These are phyloP conservation scores for Takifugu bimaculatus DNA, from an alignment of 2,113 vertebrate species.

Conservation along the genomic window DNA sequence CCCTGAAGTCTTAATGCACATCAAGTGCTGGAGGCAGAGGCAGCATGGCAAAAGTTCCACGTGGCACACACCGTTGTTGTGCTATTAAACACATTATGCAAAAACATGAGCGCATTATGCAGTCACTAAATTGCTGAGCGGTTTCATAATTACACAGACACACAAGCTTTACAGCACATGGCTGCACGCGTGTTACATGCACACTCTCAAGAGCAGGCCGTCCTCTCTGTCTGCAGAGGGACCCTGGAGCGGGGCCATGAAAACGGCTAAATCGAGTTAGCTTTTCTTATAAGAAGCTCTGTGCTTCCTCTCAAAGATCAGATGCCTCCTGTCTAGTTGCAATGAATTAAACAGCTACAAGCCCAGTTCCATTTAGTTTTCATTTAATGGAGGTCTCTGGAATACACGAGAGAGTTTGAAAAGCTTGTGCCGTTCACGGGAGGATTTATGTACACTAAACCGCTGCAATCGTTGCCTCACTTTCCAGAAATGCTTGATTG, in stretches of 20 bases:
- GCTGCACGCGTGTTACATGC: not conserved
- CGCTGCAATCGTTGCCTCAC: not conserved
- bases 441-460: too few relatives aligned
- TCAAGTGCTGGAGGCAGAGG: not conserved
- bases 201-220: not conserved
- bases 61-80: not conserved
- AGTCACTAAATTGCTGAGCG: constrained; percentile 21
- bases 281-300: too few relatives aligned
- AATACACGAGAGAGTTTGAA: not conserved
- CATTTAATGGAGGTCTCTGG: too few relatives aligned
- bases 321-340: too few relatives aligned
- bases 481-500: not conserved
- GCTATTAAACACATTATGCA: constrained; percentile 43
- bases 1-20: constrained; percentile 26
- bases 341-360: too few relatives aligned
- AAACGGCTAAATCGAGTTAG: too few relatives aligned
- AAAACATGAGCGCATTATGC: constrained; percentile 29
- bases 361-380: too few relatives aligned
- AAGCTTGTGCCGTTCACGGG: not conserved
- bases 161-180: not conserved
- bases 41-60: not conserved
- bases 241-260: too few relatives aligned
- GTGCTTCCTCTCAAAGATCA: too few relatives aligned
- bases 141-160: constrained; percentile 13
- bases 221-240: too few relatives aligned